Conservation (phyloP, 2,888 invertebrate species). For the Tyria jacobaeae region DNA sequence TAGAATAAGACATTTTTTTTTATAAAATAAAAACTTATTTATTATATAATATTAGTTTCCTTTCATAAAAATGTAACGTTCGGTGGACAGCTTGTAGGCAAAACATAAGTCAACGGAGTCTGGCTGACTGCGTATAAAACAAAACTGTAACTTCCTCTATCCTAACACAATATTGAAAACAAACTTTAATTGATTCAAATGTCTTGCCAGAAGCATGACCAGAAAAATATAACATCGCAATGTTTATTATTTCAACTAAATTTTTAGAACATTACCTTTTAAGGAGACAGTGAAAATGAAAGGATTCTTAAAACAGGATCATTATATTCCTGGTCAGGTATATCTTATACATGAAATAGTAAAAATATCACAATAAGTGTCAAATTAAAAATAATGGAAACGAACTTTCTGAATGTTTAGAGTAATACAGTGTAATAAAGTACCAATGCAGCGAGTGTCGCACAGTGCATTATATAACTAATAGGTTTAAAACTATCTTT, state of each 20-base stretch:
- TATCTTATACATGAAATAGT: conserved; percentile 25
- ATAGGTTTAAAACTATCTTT: conserved; percentile 3
- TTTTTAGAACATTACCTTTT: neutral
- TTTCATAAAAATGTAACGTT: conserved; percentile 39
- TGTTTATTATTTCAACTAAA: neutral
- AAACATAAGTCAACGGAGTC: conserved; percentile 47
- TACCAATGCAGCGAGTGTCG: neutral
- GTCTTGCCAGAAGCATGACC: conserved; percentile 24
- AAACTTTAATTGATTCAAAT: conserved; percentile 39
- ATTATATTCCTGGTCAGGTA: conserved; percentile 17
- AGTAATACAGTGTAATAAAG: neutral
- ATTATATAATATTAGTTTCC: conserved; percentile 63
- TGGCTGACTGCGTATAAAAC: conserved; percentile 34
- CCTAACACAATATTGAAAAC: conserved; percentile 30
- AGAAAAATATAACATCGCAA: conserved; percentile 6
- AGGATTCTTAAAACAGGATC: neutral
- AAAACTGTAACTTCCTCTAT: conserved; percentile 45
- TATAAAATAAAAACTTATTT: conserved; percentile 81
- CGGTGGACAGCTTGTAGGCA: conserved; percentile 41
- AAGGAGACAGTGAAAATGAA: neutral
- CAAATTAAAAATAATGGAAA: conserved; percentile 48
- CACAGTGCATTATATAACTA: conserved; percentile 1
- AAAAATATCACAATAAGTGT: conserved; percentile 55
- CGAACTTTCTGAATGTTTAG: conserved; percentile 31
- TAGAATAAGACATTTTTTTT: conserved; percentile 73